phyloP scores from a whole-genome alignment of 2,113 vertebrate species.

The Halcyon senegalensis region DNA sequence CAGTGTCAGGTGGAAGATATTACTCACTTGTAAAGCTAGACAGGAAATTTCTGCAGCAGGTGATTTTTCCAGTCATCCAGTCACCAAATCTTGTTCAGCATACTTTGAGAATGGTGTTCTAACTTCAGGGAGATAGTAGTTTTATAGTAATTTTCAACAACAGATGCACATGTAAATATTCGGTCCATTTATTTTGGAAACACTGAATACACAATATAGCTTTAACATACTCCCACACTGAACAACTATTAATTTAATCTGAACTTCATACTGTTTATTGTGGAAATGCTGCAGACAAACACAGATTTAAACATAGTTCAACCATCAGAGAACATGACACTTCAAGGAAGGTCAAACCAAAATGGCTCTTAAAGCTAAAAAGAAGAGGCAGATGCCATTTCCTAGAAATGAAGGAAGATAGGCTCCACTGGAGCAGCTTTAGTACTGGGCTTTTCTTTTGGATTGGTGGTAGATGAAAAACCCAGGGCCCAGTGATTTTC shows the following conservation, averaged over 20 bases:
- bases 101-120: background rate
- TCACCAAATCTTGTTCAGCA: background rate
- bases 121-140: background rate
- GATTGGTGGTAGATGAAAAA: background rate
- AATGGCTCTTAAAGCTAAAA: slow-evolving; percentile 22
- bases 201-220: background rate
- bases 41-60: background rate
- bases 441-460: slow-evolving; percentile 14
- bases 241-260: background rate
- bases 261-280: slow-evolving; percentile 12
- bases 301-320: background rate
- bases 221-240: background rate
- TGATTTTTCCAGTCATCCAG: background rate
- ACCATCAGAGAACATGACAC: slow-evolving; percentile 22
- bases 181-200: slow-evolving; percentile 39
- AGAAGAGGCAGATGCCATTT: slow-evolving; percentile 55
- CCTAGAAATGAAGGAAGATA: slow-evolving; percentile 63
- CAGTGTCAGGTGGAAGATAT: background rate
- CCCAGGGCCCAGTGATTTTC: slow-evolving; percentile 11
- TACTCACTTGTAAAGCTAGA: slow-evolving; percentile 7
- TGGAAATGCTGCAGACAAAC: slow-evolving; percentile 25
- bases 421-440: slow-evolving; percentile 57
- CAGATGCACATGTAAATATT: background rate
- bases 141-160: background rate
- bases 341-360: slow-evolving; percentile 44